Conservation (phyloP, 2,113 vertebrate species). For the Chiloscyllium plagiosum region DNA sequence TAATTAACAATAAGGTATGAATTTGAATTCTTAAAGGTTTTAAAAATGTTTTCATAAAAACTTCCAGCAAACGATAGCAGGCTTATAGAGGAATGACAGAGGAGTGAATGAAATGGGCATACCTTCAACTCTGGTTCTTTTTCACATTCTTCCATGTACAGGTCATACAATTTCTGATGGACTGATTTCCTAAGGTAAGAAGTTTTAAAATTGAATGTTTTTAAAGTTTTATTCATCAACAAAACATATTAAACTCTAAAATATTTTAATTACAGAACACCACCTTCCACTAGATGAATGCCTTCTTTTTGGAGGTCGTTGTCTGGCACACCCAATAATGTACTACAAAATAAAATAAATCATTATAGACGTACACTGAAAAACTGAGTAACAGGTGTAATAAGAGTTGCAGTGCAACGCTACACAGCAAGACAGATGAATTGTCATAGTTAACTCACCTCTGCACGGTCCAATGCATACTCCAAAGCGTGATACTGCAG, state of each 20-base stretch:
- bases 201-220: constrained; percentile 43
- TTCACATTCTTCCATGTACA: constrained; percentile 97
- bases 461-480: constrained; percentile 94
- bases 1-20: background rate
- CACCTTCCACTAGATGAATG: constrained; percentile 77
- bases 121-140: constrained; percentile 98
- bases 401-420: background rate
- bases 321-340: constrained; percentile 94
- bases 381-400: background rate
- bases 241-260: constrained; percentile 33
- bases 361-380: background rate
- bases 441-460: constrained; percentile 63
- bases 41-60: background rate
- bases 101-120: constrained; percentile 43
- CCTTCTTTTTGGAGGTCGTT: constrained; percentile 87
- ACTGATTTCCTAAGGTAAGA: constrained; percentile 74
- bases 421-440: background rate
- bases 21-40: background rate
- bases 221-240: background rate
- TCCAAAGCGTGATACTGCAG: constrained; percentile 92
- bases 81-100: background rate
- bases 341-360: constrained; percentile 63
- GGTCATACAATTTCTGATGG: constrained; percentile 96
- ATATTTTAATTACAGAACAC: constrained; percentile 31
- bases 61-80: background rate